A percentile compares a stretch with the other conserved stretches of the same genome.
Conservation (phyloP, 2,113 vertebrate genomes). For the Malurus cyaneus region DNA sequence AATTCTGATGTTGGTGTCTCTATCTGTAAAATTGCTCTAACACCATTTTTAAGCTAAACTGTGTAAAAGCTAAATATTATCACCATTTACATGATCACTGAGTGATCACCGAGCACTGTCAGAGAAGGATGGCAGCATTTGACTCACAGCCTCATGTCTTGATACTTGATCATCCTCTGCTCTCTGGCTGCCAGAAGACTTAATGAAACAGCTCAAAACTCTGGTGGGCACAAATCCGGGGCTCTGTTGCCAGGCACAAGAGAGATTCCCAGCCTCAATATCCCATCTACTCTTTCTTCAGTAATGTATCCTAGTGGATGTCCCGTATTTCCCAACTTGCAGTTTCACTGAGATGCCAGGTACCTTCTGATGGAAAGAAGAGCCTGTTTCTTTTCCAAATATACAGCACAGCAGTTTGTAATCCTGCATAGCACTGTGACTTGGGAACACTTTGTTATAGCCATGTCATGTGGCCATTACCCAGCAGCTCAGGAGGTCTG, state of each 20-base stretch:
- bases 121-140: not conserved
- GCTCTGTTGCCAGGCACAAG: not conserved
- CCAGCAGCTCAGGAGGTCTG: not conserved
- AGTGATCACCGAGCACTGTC: accelerated
- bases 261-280: not conserved
- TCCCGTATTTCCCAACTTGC: not conserved
- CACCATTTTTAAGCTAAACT: not conserved
- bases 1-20: not conserved
- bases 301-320: not conserved
- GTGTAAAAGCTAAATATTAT: not conserved
- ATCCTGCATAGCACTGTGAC: not conserved
- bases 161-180: not conserved
- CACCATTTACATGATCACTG: not conserved
- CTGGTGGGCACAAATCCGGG: not conserved
- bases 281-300: not conserved
- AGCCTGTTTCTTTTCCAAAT: not conserved
- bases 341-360: not conserved
- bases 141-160: accelerated
- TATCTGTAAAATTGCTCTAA: not conserved
- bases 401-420: not conserved
- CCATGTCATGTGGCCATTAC: not conserved
- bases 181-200: not conserved
- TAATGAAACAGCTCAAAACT: accelerated
- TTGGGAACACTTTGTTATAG: not conserved
- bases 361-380: not conserved